Evolutionary conservation across 1,140 invertebrate species (phyloP).

Genomic region (Wiebesia pumilae): DNA sequence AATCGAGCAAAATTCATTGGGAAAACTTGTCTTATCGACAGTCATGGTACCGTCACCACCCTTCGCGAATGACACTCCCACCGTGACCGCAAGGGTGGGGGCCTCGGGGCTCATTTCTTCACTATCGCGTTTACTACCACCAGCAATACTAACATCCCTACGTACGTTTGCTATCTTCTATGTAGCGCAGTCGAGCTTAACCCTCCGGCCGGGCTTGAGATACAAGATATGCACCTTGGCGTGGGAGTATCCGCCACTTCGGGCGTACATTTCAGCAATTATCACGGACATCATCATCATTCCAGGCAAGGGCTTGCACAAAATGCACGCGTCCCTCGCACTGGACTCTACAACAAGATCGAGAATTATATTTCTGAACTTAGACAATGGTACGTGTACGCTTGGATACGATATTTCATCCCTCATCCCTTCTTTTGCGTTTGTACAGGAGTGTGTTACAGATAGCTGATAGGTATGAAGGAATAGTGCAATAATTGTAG

Average conservation of each 20-base stretch:
- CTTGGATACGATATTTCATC: too few species aligned
- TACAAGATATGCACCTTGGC: slow-evolving; percentile 6
- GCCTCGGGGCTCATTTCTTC: neutral
- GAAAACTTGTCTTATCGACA: neutral
- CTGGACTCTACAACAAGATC: slow-evolving; percentile 79
- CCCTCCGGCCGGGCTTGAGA: slow-evolving; percentile 17
- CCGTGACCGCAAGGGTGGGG: neutral
- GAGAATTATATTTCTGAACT: slow-evolving; percentile 81
- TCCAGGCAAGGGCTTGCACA: slow-evolving; percentile 55
- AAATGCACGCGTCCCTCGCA: slow-evolving; percentile 22
- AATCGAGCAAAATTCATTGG: neutral
- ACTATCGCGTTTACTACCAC: too few species aligned
- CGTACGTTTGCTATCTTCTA: neutral
- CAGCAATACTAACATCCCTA: too few species aligned
- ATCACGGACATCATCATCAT: slow-evolving; percentile 20
- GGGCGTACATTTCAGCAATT: neutral
- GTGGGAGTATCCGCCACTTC: slow-evolving; percentile 18
- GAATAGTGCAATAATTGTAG: neutral
- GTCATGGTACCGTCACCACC: neutral
- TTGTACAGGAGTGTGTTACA: neutral
- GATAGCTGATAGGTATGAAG: too few species aligned
- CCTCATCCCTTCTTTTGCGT: neutral
- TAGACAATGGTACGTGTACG: slow-evolving; percentile 78
- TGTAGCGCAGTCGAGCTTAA: slow-evolving; percentile 35
- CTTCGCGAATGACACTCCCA: neutral